Percentiles rank a stretch among this genome's conserved stretches.
Evolutionary conservation across 2,888 invertebrate genomes (phyloP).

Genomic region (Synergus umbraculus): DNA sequence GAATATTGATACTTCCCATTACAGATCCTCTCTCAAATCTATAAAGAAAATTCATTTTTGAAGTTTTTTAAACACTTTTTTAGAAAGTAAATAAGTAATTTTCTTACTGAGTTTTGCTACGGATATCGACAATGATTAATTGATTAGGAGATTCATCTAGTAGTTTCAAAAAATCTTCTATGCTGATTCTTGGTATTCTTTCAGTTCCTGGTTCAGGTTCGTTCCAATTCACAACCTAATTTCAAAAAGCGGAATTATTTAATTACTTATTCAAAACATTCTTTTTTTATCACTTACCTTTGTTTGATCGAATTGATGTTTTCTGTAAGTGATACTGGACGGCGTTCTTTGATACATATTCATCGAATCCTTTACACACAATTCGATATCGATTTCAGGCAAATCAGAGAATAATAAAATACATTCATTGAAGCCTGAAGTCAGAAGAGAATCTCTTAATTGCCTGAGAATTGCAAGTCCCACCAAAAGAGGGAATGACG

Average conservation of each 20-base stretch:
- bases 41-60: conserved; percentile 46
- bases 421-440: conserved; percentile 98
- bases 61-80: background rate
- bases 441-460: conserved; percentile 88
- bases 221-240: conserved; percentile 67
- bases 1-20: conserved; percentile 91
- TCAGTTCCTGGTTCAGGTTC: conserved; percentile 72
- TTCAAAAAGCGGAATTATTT: conserved; percentile 4
- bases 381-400: conserved; percentile 97
- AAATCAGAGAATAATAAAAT: conserved; percentile 98
- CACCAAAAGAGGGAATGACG: conserved; percentile 95
- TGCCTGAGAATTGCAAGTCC: conserved; percentile 96
- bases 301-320: conserved; percentile 82
- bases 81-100: background rate
- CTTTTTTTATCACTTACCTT: conserved; percentile 57
- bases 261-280: background rate
- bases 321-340: conserved; percentile 90
- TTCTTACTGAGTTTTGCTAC: conserved; percentile 82
- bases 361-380: conserved; percentile 92
- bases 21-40: conserved; percentile 90
- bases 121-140: conserved; percentile 84
- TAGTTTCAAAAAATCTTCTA: conserved; percentile 88
- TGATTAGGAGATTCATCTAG: conserved; percentile 81
- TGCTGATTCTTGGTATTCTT: conserved; percentile 86
- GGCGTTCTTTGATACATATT: conserved; percentile 92